Evolutionary conservation across 2,888 invertebrate genomes (phyloP), one percentile per base, ranked within the genome.

Genomic region (Cantharis rufa): DNA sequence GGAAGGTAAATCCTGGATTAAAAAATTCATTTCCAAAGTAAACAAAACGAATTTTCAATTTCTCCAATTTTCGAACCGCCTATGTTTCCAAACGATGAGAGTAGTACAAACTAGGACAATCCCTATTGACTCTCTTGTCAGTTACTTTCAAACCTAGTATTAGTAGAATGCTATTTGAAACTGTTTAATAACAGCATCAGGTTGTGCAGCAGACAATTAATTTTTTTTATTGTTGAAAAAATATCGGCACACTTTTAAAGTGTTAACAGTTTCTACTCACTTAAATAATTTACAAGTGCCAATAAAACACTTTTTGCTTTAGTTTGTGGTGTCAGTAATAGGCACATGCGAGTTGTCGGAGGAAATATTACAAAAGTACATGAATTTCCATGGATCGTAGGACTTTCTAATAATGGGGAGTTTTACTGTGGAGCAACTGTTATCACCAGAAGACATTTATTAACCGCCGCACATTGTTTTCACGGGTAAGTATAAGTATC

Each of bases 311-410:
- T 32, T 68, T 66, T 18, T 15, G 10, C 69, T 86, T 74, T 83
- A 91, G 91, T 89, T 81, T 91, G 90, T 87, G 94, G 94, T 82
- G 82, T 91, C 88, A 88, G 91, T 87, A 87, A 90, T 77, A 85
- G 91, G 78, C 88, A 92, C 70, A 92, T 91, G 61, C 89, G 93
- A 61, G 93, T 95, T 76, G 93, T 95, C 4, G 94, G 94, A 24
- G 95, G 94, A 3, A 90, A 90, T 69, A 88, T 91, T 16, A 90
- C 93, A 1, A 89, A 89, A 72, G 90, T 92, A 10, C 92, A 93
- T 80, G 94, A 94, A 85, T 94, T 93, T 83, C 94, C 94, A 0
- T 95, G 94, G 94, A 89, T 94, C 78, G 94, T 92, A 0, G 93
- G 93, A 11, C 88, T 95, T 78, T 90, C 90, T 82, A 90, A 91